Conservation (phyloP, 92 coral and sea anemone species). For the Metridium senile region DNA sequence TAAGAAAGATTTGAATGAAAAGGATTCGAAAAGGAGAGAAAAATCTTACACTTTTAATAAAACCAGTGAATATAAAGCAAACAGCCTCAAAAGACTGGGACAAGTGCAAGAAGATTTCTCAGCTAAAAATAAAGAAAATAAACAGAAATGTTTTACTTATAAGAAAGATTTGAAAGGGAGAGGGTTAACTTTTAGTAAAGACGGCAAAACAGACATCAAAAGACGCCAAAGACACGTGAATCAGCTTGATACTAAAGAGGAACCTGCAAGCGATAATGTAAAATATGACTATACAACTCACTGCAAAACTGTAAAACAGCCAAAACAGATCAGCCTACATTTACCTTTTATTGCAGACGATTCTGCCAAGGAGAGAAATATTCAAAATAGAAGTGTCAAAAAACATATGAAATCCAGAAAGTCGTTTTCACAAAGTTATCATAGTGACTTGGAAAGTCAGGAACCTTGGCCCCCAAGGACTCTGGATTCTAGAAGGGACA, state of each 20-base stretch:
- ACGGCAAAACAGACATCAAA: neutral
- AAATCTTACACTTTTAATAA: neutral
- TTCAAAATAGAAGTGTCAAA: too few relatives aligned
- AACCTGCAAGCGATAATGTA: too few relatives aligned
- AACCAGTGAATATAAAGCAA: neutral
- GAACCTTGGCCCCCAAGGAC: neutral
- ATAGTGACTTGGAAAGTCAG: slow-evolving; percentile 3
- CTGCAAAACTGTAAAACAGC: neutral
- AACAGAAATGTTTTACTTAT: neutral
- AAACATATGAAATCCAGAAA: too few relatives aligned
- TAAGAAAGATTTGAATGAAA: neutral
- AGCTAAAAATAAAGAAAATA: neutral
- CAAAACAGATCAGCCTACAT: neutral
- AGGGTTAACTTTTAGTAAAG: neutral
- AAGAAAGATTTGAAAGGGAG: neutral
- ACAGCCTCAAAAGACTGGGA: neutral
- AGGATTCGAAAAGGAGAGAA: too few relatives aligned
- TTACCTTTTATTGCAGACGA: neutral
- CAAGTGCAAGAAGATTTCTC: too few relatives aligned
- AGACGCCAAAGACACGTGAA: neutral
- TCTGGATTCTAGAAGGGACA: too few relatives aligned
- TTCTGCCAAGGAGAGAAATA: neutral
- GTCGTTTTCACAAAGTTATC: too few relatives aligned
- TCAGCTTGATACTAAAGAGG: neutral
- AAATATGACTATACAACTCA: too few relatives aligned